Percentiles rank a stretch among this genome's conserved stretches.
These are phyloP conservation scores for Natrix natrix DNA, from an alignment of 2,797 vertebrate species.

Conservation along the genomic window DNA sequence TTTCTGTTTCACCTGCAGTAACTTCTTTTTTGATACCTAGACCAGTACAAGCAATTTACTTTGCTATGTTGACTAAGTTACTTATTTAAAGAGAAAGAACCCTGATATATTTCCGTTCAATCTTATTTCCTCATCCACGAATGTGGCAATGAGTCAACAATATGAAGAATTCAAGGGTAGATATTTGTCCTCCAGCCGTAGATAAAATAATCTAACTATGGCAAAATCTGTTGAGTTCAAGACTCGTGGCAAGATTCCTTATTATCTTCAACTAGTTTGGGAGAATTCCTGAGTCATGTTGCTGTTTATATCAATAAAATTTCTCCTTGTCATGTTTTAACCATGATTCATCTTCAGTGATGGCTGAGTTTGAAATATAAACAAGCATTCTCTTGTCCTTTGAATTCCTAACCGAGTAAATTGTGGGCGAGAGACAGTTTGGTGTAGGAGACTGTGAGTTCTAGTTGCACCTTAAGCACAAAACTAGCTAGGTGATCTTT, in stretches of 20 bases:
- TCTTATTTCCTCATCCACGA: not conserved
- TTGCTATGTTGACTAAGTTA: not conserved
- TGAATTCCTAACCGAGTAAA: not conserved
- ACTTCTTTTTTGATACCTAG: not conserved
- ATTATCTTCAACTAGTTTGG: not conserved
- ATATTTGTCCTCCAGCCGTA: not conserved
- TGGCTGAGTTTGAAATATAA: slow-evolving; percentile 7
- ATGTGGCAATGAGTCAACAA: not conserved
- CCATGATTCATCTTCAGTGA: slow-evolving; percentile 20
- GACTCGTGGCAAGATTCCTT: not conserved
- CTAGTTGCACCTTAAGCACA: not conserved
- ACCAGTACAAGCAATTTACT: not conserved
- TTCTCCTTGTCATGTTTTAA: slow-evolving; percentile 25
- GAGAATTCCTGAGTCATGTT: slow-evolving; percentile 31
- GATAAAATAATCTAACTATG: not conserved
- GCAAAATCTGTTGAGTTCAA: not conserved
- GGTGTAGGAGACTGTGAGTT: not conserved
- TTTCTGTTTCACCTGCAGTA: not conserved
- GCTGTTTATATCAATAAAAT: slow-evolving; percentile 24
- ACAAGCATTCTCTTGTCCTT: not conserved
- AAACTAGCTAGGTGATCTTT: not conserved
- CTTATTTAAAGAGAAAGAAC: not conserved
- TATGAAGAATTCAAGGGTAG: not conserved
- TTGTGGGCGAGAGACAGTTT: not conserved
- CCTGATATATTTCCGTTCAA: not conserved